phyloP scores from a whole-genome alignment of 2,888 invertebrate species.

The Melieria picta region DNA sequence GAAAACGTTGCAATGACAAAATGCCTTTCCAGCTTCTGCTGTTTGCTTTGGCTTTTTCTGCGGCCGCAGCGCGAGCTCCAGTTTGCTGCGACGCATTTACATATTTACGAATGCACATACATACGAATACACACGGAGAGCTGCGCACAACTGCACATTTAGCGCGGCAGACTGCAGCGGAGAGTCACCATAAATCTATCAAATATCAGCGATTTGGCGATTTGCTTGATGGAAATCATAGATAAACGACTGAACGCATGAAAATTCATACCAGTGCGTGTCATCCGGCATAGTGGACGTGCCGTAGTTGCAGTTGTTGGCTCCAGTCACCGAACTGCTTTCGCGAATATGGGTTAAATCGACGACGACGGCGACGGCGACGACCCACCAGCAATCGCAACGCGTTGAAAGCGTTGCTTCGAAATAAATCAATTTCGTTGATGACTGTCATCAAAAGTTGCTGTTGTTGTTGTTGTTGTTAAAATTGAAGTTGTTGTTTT shows the following conservation, averaged over 20 bases:
- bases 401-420: constrained; percentile 5
- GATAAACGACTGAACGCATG: constrained; percentile 23
- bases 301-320: no score
- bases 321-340: constrained; percentile 8
- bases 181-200: constrained; percentile 28
- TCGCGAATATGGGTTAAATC: constrained; percentile 25
- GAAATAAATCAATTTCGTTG: constrained; percentile 22
- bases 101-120: neutral
- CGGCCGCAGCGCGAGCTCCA: no score
- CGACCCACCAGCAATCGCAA: constrained; percentile 21
- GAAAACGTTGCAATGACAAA: constrained; percentile 25
- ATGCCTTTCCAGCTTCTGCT: neutral
- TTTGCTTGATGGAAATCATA: constrained; percentile 30
- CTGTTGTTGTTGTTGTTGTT: no score
- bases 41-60: neutral
- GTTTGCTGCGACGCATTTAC: neutral
- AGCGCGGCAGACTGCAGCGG: constrained; percentile 6
- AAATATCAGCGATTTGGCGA: constrained; percentile 31
- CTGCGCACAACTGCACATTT: neutral
- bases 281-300: neutral
- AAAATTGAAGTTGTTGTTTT: no score
- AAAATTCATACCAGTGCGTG: constrained; percentile 11
- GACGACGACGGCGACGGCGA: neutral
- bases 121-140: neutral
- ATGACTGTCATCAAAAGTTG: neutral